A percentile compares a stretch with the other conserved stretches of the same genome.
Conservation (phyloP, 2,113 vertebrate genomes). For the Octodon degus region DNA sequence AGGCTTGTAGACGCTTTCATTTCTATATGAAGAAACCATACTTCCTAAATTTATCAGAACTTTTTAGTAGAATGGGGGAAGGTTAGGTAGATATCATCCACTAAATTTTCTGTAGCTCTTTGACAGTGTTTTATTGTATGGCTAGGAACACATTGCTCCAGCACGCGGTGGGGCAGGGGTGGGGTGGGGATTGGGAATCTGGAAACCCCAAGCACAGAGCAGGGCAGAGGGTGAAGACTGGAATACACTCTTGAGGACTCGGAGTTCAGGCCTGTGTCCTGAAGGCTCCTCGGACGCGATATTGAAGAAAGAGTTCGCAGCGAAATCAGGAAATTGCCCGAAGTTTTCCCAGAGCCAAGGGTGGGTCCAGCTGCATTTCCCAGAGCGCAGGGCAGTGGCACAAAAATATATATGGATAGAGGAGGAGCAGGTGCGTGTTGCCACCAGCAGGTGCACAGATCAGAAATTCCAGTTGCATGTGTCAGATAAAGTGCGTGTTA, state of each 20-base stretch:
- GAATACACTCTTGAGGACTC: neutral
- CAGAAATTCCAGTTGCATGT: neutral
- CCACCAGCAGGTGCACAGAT: neutral
- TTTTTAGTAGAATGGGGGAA: neutral
- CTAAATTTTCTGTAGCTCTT: neutral
- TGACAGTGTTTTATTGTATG: neutral
- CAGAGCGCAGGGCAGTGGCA: neutral
- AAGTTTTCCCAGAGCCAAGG: neutral
- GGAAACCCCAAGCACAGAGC: neutral
- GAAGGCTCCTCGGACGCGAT: neutral
- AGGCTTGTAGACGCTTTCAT: neutral
- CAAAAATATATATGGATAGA: neutral
- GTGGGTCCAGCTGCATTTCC: neutral
- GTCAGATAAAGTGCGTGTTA: neutral
- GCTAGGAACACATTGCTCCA: neutral
- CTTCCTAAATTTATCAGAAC: neutral
- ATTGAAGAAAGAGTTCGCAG: neutral
- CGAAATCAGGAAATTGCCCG: slow-evolving; percentile 2
- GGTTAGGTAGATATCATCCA: neutral
- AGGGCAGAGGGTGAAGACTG: neutral
- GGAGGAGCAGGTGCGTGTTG: neutral
- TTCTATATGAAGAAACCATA: neutral
- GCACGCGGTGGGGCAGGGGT: neutral
- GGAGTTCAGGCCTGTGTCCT: neutral
- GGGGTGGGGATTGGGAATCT: neutral